Evolutionary conservation across 2,888 invertebrate species (phyloP).

Genomic region (Dermolepida albohirtum): DNA sequence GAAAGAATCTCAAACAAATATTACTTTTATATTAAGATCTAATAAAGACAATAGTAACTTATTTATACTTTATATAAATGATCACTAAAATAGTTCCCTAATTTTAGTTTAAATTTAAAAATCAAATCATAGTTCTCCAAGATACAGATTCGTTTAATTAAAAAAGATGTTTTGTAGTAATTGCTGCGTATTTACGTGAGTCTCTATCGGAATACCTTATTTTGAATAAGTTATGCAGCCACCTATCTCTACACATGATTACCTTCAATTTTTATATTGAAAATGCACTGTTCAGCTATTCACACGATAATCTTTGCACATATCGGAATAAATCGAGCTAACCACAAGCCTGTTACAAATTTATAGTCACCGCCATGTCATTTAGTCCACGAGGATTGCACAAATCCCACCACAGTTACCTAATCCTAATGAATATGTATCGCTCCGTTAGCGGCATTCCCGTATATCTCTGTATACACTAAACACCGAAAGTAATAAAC

Average conservation of each 20-base stretch:
- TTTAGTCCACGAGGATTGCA: slow-evolving; percentile 22
- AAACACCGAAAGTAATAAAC: neutral
- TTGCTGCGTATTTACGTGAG: neutral
- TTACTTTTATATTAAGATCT: too few species aligned
- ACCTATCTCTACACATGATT: slow-evolving; percentile 15
- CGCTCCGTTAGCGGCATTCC: neutral
- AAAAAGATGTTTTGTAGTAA: too few species aligned
- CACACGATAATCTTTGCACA: slow-evolving; percentile 18
- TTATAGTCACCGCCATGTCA: slow-evolving; percentile 27
- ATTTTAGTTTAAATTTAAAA: too few species aligned
- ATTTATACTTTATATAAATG: too few species aligned
- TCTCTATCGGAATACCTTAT: neutral
- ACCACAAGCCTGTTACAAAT: slow-evolving; percentile 23
- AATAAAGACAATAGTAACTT: too few species aligned
- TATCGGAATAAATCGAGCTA: slow-evolving; percentile 20
- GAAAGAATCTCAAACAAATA: too few species aligned
- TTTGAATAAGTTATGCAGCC: slow-evolving; percentile 8
- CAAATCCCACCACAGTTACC: slow-evolving; percentile 24
- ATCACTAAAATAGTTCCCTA: too few species aligned
- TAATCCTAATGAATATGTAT: slow-evolving; percentile 32
- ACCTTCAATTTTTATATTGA: slow-evolving; percentile 8
- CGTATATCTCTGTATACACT: neutral
- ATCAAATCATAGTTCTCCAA: too few species aligned
- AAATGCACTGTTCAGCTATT: slow-evolving; percentile 19
- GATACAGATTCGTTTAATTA: too few species aligned